These are phyloP conservation scores for Heteromyza rotundicornis DNA, from an alignment of 2,888 invertebrate genomes.

Conservation along the genomic window DNA sequence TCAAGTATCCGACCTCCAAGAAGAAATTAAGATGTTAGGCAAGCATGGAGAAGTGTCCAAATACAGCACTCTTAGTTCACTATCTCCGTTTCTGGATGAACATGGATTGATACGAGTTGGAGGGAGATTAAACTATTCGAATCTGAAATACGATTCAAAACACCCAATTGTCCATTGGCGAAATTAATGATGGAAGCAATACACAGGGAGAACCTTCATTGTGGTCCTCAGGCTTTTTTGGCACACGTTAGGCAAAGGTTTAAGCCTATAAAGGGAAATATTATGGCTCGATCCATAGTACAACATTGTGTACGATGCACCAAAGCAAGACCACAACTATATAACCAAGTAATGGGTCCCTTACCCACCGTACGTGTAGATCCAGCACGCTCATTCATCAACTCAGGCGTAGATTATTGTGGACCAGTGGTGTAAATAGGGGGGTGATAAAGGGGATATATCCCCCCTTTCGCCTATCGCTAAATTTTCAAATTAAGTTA, in stretches of 20 bases:
- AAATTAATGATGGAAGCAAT: conserved; percentile 13
- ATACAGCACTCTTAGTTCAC: background rate
- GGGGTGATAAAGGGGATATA: too few species aligned
- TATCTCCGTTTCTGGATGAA: conserved; percentile 19
- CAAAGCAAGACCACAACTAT: conserved; percentile 23
- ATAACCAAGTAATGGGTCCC: conserved; percentile 33
- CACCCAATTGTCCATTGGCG: conserved; percentile 33
- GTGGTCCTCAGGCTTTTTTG: conserved; percentile 21
- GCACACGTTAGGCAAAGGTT: conserved; percentile 29
- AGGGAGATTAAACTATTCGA: conserved; percentile 16
- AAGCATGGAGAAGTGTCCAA: background rate
- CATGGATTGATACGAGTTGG: conserved; percentile 27
- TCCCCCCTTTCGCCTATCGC: too few species aligned
- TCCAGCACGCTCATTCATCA: conserved; percentile 20
- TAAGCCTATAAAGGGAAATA: conserved; percentile 36
- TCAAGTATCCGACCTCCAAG: conserved; percentile 13
- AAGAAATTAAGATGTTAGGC: conserved; percentile 1
- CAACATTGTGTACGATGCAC: conserved; percentile 29
- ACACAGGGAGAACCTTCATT: conserved; percentile 11
- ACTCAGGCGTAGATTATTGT: conserved; percentile 26
- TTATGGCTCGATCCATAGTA: conserved; percentile 24
- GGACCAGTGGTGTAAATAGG: too few species aligned
- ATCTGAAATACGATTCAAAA: conserved; percentile 27
- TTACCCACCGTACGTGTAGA: conserved; percentile 15
- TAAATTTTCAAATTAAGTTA: too few species aligned